These are phyloP conservation scores for Trichechus manatus DNA, from an alignment of 2,113 vertebrate genomes.

Conservation along the genomic window DNA sequence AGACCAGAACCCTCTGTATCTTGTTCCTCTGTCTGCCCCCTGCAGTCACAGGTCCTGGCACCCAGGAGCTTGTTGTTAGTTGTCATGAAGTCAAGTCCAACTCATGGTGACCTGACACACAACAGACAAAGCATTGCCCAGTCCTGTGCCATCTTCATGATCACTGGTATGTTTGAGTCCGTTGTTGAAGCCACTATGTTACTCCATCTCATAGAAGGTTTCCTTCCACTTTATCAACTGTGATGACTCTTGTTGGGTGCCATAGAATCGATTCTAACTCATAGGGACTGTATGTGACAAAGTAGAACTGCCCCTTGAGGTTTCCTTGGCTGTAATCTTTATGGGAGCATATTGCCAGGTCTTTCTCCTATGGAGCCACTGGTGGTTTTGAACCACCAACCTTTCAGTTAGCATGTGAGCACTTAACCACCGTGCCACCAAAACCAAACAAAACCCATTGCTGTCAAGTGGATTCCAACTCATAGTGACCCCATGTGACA, in stretches of 20 bases:
- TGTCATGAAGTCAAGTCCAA: not conserved
- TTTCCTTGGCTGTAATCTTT: not conserved
- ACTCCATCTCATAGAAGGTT: too few relatives aligned
- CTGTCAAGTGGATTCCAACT: too few relatives aligned
- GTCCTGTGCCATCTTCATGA: not conserved
- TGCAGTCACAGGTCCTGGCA: not conserved
- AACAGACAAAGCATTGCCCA: not conserved
- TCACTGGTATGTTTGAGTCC: too few relatives aligned
- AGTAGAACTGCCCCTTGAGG: too few relatives aligned
- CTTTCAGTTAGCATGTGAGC: not conserved
- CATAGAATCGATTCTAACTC: not conserved
- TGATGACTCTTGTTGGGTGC: not conserved
- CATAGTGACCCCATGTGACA: too few relatives aligned
- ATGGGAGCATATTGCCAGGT: not conserved
- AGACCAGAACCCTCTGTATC: not conserved
- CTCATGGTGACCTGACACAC: not conserved
- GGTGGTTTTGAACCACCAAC: not conserved
- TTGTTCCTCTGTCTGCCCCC: not conserved
- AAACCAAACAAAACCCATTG: too few relatives aligned
- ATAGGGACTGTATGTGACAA: too few relatives aligned
- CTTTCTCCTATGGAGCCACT: not conserved
- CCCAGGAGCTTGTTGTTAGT: not conserved
- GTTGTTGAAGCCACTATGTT: too few relatives aligned
- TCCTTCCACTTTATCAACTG: not conserved
- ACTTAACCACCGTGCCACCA: not conserved